Base-by-base conservation (phyloP, 2,113 vertebrate genomes). In the Melanerpes aurifrons region DNA sequence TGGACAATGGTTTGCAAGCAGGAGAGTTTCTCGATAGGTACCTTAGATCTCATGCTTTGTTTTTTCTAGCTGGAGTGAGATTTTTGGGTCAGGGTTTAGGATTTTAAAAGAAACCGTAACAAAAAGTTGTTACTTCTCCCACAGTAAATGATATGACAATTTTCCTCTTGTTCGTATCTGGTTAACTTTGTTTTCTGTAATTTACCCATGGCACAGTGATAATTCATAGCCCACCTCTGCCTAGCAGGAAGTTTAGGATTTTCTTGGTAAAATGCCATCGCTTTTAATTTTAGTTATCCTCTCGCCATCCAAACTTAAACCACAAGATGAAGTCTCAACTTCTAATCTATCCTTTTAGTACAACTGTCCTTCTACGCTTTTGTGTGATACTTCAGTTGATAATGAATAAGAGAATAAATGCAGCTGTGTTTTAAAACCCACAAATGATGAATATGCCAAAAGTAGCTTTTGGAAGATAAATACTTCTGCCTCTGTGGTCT, bases 401-500 rank as follows among this genome's bases (percentile, higher is more conserved):
- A 97, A 69, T 77, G 87, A 95, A 75, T 58, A 94, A 86, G 86
- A 90, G 95, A 97, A 94, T 71, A 96, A 93, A 95, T 89, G 74
- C 89, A 96, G 96, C 96, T 96, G 59, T 48, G 13, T 88, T 95
- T 93, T 79, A 95, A 88, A 94, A 93, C 32, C 94, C 95, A 56
- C 91, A 79, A 81, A 87, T 85, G 29, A 62, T 66, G 70, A 61
- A 70, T 76, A 81, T 95, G 97, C 95, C 97, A 97, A 93, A 93
- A 95, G 94, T 72, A 90, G 82, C 94, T 95, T 92, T 96, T 73
- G 93, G 95, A 96, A 97, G 96, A 98, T 94, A 97, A 97, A 97
- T 96, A 92, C 74, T 96, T 95, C 94, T 94, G 92, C 96, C 15
- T 25, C 95, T 98, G 97, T 94, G 97, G 97, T 98, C 96, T 94